phyloP scores from a whole-genome alignment of 92 coral and sea anemone species.

The Diadumene lineata region DNA sequence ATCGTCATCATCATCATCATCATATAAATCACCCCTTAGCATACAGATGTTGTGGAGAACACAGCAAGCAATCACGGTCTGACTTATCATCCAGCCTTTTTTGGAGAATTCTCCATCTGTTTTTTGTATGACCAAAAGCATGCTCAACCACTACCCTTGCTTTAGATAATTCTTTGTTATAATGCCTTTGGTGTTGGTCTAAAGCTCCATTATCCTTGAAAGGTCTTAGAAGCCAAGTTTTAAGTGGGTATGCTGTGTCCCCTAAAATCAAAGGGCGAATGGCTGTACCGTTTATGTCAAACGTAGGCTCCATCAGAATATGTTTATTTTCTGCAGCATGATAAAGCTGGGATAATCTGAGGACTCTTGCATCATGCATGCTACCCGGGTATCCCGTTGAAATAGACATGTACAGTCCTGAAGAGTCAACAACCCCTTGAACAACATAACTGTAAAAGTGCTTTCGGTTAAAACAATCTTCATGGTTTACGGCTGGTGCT shows the following conservation, averaged over 20 bases:
- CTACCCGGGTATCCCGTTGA: constrained; percentile 50
- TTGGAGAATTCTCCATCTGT: constrained; percentile 48
- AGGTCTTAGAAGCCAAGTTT: constrained; percentile 48
- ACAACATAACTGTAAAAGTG: constrained; percentile 37
- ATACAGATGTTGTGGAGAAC: constrained; percentile 41
- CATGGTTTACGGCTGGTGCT: constrained; percentile 33
- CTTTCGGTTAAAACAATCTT: constrained; percentile 46
- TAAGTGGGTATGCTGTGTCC: constrained; percentile 53
- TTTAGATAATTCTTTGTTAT: constrained; percentile 44
- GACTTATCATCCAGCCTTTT: constrained; percentile 34
- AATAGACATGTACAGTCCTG: constrained; percentile 31
- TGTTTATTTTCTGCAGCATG: constrained; percentile 36
- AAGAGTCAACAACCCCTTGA: constrained; percentile 25
- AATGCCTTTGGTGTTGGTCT: constrained; percentile 37
- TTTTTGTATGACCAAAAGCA: constrained; percentile 52
- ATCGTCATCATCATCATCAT: constrained; percentile 9
- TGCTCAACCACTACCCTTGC: constrained; percentile 44
- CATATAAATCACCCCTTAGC: constrained; percentile 35
- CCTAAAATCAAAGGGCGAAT: constrained; percentile 42
- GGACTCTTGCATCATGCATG: constrained; percentile 42
- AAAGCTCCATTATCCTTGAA: constrained; percentile 41
- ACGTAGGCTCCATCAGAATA: constrained; percentile 26
- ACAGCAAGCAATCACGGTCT: constrained; percentile 46
- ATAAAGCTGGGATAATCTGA: constrained; percentile 33
- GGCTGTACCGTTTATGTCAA: constrained; percentile 17